Percentiles rank a stretch among this genome's conserved stretches.
These are phyloP conservation scores for Exephanes ischioxanthus DNA, from an alignment of 2,888 invertebrate species.

Conservation along the genomic window DNA sequence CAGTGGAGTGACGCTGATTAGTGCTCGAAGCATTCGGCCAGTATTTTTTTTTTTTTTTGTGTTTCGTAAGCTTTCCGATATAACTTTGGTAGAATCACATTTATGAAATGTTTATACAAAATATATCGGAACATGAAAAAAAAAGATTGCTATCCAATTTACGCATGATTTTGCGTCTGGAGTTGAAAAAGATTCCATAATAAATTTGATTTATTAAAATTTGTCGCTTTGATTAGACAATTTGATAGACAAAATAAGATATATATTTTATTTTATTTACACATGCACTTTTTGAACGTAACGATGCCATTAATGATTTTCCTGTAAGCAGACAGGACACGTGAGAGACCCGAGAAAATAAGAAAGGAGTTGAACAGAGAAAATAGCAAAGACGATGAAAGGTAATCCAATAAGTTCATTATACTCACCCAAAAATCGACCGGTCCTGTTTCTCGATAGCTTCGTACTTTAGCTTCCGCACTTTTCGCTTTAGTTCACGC, in stretches of 20 bases:
- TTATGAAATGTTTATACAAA: slow-evolving; percentile 3
- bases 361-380: slow-evolving; percentile 80
- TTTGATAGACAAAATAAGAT: background rate
- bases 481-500: background rate
- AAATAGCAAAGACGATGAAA: slow-evolving; percentile 80
- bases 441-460: slow-evolving; percentile 7
- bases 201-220: slow-evolving; percentile 17
- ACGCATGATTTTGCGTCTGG: background rate
- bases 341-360: slow-evolving; percentile 81
- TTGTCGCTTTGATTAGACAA: slow-evolving; percentile 6
- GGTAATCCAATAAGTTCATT: slow-evolving; percentile 75
- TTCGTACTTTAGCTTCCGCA: slow-evolving; percentile 4
- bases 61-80: background rate
- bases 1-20: background rate
- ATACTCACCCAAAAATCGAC: slow-evolving; percentile 16
- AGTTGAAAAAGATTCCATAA: background rate
- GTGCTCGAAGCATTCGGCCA: background rate
- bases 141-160: background rate
- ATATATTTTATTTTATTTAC: background rate
- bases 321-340: slow-evolving; percentile 78
- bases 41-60: background rate
- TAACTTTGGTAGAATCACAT: background rate
- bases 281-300: background rate
- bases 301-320: slow-evolving; percentile 66
- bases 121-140: background rate